Evolutionary conservation across 2,888 invertebrate genomes (phyloP), one percentile per base, ranked within the genome.

Genomic region (Epiblema foenella): DNA sequence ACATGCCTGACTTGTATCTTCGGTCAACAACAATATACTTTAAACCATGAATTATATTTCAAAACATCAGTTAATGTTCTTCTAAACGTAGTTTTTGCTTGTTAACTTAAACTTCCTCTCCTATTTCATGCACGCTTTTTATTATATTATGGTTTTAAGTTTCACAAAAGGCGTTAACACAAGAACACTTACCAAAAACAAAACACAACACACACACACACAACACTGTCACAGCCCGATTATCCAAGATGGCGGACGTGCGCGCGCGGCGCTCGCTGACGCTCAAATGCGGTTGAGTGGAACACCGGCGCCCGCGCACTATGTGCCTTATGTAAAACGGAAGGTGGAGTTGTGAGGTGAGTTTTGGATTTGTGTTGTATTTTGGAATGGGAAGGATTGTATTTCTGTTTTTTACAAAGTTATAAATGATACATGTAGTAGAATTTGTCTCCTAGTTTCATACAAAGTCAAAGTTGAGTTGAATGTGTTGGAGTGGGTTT

Each of bases 271-370:
- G 83, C 75, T 79, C 81, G 81, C 79, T 81, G 76, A 77, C 75
- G 85, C 83, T 85, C 89, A 92, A 93, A 93, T 93, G 93, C 93
- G 93, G 74, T 86, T 89, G 87, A 91, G 89, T 93, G 93, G 93
- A 93, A 93, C 93, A 85, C 76, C 83, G 75, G 85, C 89, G 88
- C 90, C 83, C 78, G 91, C 91, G 91, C 91, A 89, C 78, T 87
- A 88, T 85, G 83, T 89, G 88, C 20, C 88, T 89, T 89, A 89
- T 88, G 85, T 90, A 89, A 88, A 88, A 46, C 46, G 46, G 46
- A 46, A 46, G 46, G 46, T 46, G 46, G n/a, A 46, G 46, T 46
- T 46, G 46, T n/a, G 46, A 46, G n/a, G 15, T 46, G n/a, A n/a
- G 46, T n/a, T 46, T 46, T 46, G 7, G 46, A 46, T 3, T 24